Evolutionary conservation across 2,113 vertebrate species (phyloP).

Genomic region (Nesospiza acunhae): DNA sequence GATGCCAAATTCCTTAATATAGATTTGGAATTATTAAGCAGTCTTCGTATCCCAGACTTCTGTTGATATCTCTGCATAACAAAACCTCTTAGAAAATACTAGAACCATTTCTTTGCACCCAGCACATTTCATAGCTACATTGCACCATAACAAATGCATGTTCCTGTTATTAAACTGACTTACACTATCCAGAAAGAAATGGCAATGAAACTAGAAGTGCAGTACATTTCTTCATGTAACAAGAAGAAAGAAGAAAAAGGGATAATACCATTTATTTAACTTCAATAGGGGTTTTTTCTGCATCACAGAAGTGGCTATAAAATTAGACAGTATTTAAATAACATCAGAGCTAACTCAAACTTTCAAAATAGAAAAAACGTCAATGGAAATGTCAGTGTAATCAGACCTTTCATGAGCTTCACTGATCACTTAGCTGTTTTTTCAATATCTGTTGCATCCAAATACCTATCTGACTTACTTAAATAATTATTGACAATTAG

Average conservation of each 20-base stretch:
- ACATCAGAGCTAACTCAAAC: neutral
- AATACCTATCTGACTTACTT: neutral
- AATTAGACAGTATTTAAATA: neutral
- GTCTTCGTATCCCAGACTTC: neutral
- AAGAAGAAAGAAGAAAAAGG: neutral
- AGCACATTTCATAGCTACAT: neutral
- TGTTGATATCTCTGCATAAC: neutral
- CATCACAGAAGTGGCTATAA: neutral
- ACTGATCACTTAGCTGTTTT: neutral
- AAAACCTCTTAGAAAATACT: neutral
- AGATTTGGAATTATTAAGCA: neutral
- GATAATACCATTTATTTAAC: neutral
- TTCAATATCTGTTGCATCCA: neutral
- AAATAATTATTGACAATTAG: neutral
- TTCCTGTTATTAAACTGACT: neutral
- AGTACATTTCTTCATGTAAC: neutral
- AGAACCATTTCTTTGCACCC: neutral
- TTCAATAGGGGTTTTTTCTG: neutral
- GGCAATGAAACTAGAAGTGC: neutral
- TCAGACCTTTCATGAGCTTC: neutral
- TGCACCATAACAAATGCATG: neutral
- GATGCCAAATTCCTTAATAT: neutral
- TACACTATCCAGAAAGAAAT: neutral
- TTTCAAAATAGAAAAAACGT: neutral
- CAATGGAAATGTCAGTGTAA: neutral